Percentiles rank a stretch among this genome's conserved stretches.
Evolutionary conservation across 2,113 vertebrate species (phyloP).

Genomic region (Oryzias javanicus): DNA sequence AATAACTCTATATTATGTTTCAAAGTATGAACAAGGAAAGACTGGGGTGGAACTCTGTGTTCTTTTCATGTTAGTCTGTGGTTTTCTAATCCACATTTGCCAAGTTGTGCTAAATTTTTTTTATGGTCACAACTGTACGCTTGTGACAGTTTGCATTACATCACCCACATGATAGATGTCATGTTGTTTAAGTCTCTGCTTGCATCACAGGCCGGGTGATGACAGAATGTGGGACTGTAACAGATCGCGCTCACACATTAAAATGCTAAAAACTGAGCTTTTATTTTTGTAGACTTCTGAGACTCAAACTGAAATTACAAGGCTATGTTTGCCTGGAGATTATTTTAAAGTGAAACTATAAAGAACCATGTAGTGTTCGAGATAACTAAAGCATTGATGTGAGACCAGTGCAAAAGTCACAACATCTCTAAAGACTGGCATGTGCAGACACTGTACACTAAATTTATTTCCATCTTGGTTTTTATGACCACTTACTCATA

Average conservation of each 20-base stretch:
- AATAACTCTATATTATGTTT: too few relatives aligned
- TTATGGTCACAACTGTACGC: slow-evolving; percentile 20
- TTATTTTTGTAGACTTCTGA: slow-evolving; percentile 8
- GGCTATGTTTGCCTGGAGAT: neutral
- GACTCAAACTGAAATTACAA: neutral
- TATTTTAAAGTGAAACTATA: neutral
- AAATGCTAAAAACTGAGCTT: too few relatives aligned
- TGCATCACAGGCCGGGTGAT: slow-evolving; percentile 10
- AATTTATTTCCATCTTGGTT: too few relatives aligned
- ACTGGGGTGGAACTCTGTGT: slow-evolving; percentile 35
- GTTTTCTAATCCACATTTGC: slow-evolving; percentile 27
- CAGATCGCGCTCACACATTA: slow-evolving; percentile 12
- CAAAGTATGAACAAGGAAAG: neutral
- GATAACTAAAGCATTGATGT: too few relatives aligned
- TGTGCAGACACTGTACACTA: too few relatives aligned
- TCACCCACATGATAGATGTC: slow-evolving; percentile 22
- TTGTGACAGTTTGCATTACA: slow-evolving; percentile 31
- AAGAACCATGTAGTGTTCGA: neutral
- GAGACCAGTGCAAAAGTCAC: too few relatives aligned
- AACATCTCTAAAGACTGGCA: too few relatives aligned
- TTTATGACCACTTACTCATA: too few relatives aligned
- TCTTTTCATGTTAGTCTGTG: slow-evolving; percentile 37
- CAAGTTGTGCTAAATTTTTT: slow-evolving; percentile 23
- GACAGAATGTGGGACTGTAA: slow-evolving; percentile 15
- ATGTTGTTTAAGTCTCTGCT: slow-evolving; percentile 30